These are phyloP conservation scores for Conus ventricosus DNA, from an alignment of 1,140 invertebrate genomes.

Conservation along the genomic window DNA sequence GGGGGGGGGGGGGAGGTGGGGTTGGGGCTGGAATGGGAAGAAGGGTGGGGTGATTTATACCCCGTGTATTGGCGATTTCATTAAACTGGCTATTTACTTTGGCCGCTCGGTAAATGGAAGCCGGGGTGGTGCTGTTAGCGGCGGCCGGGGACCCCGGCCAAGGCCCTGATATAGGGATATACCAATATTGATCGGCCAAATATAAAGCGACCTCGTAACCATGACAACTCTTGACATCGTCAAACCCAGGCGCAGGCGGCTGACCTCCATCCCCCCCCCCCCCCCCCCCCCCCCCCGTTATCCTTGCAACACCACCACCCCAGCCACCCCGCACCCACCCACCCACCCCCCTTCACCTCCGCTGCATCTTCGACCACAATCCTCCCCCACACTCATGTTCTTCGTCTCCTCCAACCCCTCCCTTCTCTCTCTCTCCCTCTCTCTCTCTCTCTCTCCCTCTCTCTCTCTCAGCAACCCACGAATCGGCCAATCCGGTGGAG, in stretches of 20 bases:
- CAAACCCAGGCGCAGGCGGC: not conserved
- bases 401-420: no score
- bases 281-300: not conserved
- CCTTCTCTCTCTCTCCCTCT: no score
- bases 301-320: not conserved
- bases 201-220: conserved; percentile 44
- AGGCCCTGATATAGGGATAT: conserved; percentile 37
- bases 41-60: conserved; percentile 37
- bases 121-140: conserved; percentile 5
- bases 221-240: conserved; percentile 42
- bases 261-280: not conserved
- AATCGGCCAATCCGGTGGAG: conserved; percentile 14
- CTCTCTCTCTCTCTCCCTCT: no score
- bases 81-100: conserved; percentile 46
- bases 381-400: no score
- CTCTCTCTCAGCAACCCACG: no score
- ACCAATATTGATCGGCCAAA: conserved; percentile 47
- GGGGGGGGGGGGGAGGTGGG: not conserved
- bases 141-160: not conserved
- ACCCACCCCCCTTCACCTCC: not conserved
- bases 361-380: not conserved
- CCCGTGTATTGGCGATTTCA: conserved; percentile 46
- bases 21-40: not conserved
- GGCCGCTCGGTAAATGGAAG: conserved; percentile 34
- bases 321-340: not conserved